Conservation (phyloP, 2,797 vertebrate species). For the Bucorvus abyssinicus region DNA sequence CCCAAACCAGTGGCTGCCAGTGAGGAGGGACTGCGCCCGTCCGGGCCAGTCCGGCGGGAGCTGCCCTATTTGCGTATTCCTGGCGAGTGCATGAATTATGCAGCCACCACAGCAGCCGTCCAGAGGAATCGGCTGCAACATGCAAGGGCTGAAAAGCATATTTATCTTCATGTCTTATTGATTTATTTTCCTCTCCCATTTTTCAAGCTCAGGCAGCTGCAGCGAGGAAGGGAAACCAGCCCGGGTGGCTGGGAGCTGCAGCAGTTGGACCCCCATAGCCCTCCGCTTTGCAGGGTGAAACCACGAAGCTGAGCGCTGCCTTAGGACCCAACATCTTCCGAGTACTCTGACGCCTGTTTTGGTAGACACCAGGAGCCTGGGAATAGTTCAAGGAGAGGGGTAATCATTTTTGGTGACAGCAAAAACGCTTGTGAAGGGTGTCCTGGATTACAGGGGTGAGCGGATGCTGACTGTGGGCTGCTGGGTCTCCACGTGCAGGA, state of each 20-base stretch:
- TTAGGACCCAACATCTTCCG: neutral
- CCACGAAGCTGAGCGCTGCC: neutral
- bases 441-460: neutral
- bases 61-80: neutral
- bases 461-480: neutral
- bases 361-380: neutral
- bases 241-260: neutral
- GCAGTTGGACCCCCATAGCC: neutral
- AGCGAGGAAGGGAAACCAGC: neutral
- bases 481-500: neutral
- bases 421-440: neutral
- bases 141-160: neutral
- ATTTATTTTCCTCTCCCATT: slow-evolving; percentile 27
- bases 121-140: neutral
- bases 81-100: slow-evolving; percentile 49
- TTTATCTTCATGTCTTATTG: slow-evolving; percentile 51
- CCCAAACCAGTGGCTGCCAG: neutral
- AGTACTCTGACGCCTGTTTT: neutral
- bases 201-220: neutral
- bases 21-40: neutral
- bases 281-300: no score
- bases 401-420: neutral
- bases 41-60: slow-evolving; percentile 10
- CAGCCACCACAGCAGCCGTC: neutral
- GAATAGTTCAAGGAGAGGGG: neutral